phyloP scores from a whole-genome alignment of 1,140 invertebrate species.

The Halesus radiatus region DNA sequence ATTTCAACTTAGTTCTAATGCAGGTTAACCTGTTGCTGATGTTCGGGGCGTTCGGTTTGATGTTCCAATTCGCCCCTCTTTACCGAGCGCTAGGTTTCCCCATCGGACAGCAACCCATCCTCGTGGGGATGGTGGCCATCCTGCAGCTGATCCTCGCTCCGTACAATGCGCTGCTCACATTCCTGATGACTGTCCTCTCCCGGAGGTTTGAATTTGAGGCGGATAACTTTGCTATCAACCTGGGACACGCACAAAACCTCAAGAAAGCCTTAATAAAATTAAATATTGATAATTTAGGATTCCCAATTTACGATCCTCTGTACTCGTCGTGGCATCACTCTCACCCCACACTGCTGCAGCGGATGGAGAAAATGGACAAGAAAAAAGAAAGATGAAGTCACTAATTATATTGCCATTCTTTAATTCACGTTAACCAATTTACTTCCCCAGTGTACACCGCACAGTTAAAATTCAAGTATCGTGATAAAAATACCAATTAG shows the following conservation, averaged over 20 bases:
- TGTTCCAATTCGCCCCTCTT: constrained; percentile 84
- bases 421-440: too few relatives aligned
- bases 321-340: constrained; percentile 95
- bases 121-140: constrained; percentile 94
- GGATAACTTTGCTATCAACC: constrained; percentile 90
- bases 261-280: constrained; percentile 90
- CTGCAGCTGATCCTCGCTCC: constrained; percentile 93
- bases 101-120: constrained; percentile 81
- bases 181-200: constrained; percentile 77
- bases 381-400: constrained; percentile 25
- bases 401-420: too few relatives aligned
- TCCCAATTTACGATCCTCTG: constrained; percentile 91
- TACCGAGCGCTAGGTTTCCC: constrained; percentile 92
- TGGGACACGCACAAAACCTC: constrained; percentile 82
- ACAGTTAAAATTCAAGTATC: too few relatives aligned
- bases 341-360: constrained; percentile 95
- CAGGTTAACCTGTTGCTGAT: constrained; percentile 84
- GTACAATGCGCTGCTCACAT: constrained; percentile 89
- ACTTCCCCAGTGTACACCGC: too few relatives aligned
- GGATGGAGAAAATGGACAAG: constrained; percentile 82
- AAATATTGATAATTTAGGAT: constrained; percentile 94
- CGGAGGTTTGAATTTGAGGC: constrained; percentile 96
- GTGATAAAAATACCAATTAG: too few relatives aligned
- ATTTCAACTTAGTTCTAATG: constrained; percentile 89
- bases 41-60: constrained; percentile 89